A percentile compares a stretch with the other conserved stretches of the same genome.
Evolutionary conservation across 2,797 vertebrate genomes (phyloP).

Genomic region (Urocyon cinereoargenteus): DNA sequence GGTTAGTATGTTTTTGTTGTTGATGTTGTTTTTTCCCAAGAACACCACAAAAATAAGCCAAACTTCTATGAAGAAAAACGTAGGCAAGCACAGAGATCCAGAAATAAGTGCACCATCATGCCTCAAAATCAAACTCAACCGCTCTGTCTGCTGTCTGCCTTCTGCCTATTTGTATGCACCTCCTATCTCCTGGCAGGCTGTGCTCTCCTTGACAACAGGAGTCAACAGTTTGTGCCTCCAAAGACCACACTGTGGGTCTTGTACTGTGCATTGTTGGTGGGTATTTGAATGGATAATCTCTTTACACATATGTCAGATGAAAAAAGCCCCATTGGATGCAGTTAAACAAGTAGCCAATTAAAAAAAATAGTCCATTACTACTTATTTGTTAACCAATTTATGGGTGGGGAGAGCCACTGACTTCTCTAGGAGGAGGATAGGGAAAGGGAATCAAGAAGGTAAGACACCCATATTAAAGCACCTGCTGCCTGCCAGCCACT

Average conservation of each 20-base stretch:
- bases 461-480: not conserved
- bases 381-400: not conserved
- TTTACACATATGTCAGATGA: not conserved
- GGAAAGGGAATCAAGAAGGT: not conserved
- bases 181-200: not conserved
- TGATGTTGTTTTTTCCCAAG: not conserved
- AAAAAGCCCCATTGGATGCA: not conserved
- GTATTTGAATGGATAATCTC: not conserved
- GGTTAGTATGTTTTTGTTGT: not conserved
- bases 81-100: not conserved
- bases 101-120: not conserved
- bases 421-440: not conserved
- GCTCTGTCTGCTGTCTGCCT: not conserved
- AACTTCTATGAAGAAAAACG: not conserved
- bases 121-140: not conserved
- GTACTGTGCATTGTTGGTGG: not conserved
- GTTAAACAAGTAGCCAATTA: not conserved
- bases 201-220: not conserved
- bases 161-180: not conserved
- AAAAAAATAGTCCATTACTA: not conserved
- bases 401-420: not conserved
- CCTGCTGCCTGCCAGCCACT: rapidly evolving
- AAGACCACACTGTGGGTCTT: not conserved
- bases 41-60: not conserved
- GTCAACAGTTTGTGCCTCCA: not conserved